Percentiles rank a stretch among this genome's conserved stretches.
These are phyloP conservation scores for Agrilus biguttatus DNA, from an alignment of 2,888 invertebrate species.

Conservation along the genomic window DNA sequence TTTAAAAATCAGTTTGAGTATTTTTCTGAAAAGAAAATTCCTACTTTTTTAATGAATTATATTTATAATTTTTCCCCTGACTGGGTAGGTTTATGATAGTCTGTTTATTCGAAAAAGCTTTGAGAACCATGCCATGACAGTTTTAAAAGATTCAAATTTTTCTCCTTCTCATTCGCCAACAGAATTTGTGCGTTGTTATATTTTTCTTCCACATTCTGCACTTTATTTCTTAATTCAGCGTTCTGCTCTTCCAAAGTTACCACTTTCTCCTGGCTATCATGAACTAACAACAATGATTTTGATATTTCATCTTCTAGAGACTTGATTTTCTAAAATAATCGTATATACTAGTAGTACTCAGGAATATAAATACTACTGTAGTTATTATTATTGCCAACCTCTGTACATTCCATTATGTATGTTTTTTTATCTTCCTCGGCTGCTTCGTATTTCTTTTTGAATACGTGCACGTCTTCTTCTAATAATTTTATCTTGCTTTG, in stretches of 20 bases:
- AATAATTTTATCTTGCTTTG: slow-evolving; percentile 21
- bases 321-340: slow-evolving; percentile 32
- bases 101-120: no score
- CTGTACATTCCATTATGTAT: background rate
- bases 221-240: slow-evolving; percentile 32
- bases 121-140: no score
- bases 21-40: no score
- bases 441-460: no score
- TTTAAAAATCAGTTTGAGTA: no score
- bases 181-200: slow-evolving; percentile 31
- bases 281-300: slow-evolving; percentile 53
- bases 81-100: no score
- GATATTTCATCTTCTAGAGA: slow-evolving; percentile 57
- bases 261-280: slow-evolving; percentile 51
- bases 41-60: no score
- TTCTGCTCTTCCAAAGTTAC: slow-evolving; percentile 39
- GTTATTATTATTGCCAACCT: background rate
- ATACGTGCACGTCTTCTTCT: slow-evolving; percentile 17
- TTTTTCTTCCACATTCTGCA: slow-evolving; percentile 24
- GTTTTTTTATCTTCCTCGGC: slow-evolving; percentile 1
- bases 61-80: no score
- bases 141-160: slow-evolving; percentile 42
- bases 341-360: background rate
- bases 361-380: background rate
- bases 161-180: slow-evolving; percentile 34